Percentiles rank a stretch among this genome's conserved stretches.
These are phyloP conservation scores for Eupithecia dodoneata DNA, from an alignment of 2,888 invertebrate genomes.

Conservation along the genomic window DNA sequence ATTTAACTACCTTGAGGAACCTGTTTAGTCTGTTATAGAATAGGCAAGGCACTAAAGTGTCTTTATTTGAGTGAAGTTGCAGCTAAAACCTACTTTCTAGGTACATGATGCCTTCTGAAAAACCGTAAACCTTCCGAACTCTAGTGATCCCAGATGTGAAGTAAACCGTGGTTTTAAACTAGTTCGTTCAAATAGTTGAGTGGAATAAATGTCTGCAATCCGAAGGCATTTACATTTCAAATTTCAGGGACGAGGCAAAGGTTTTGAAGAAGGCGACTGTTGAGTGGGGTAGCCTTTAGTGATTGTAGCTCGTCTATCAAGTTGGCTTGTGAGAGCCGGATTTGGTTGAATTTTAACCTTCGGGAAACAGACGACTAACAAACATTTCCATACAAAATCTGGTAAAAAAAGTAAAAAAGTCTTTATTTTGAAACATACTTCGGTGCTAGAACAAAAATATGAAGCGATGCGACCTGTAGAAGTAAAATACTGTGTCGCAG, in stretches of 20 bases:
- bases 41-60: no score
- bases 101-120: not conserved
- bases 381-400: not conserved
- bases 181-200: slow-evolving; percentile 49
- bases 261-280: slow-evolving; percentile 62
- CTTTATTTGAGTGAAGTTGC: no score
- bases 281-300: slow-evolving; percentile 48
- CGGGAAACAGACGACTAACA: not conserved
- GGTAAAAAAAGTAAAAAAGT: no score
- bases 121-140: not conserved
- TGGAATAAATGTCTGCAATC: slow-evolving; percentile 61
- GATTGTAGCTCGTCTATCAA: slow-evolving; percentile 44
- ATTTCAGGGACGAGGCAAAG: slow-evolving; percentile 61
- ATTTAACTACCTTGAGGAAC: no score
- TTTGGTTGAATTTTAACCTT: slow-evolving; percentile 25
- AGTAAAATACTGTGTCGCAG: no score
- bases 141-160: slow-evolving; percentile 4
- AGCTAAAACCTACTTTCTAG: no score
- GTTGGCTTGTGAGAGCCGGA: slow-evolving; percentile 21
- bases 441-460: no score
- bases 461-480: no score
- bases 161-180: slow-evolving; percentile 53
- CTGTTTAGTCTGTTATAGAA: no score
- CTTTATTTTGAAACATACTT: no score
- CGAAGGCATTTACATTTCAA: slow-evolving; percentile 70